phyloP scores from a whole-genome alignment of 2,797 vertebrate genomes.

The Lacerta viridis region DNA sequence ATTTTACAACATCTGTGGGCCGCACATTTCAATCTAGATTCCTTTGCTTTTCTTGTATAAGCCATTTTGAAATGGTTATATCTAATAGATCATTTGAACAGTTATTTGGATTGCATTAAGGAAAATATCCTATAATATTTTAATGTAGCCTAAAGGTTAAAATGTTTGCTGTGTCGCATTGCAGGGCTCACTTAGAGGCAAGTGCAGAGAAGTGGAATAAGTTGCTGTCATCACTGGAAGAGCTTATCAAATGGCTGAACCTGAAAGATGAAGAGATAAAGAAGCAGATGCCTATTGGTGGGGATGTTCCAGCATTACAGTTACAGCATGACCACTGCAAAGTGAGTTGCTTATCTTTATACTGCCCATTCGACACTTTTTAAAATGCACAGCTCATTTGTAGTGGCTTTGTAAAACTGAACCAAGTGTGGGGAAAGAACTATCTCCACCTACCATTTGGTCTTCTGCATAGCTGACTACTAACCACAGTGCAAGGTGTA shows the following conservation, averaged over 20 bases:
- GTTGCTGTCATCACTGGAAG: conserved; percentile 91
- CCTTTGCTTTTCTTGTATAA: conserved; percentile 21
- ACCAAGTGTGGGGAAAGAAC: too few relatives aligned
- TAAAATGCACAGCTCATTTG: not conserved
- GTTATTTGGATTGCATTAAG: conserved; percentile 38
- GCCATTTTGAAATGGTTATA: conserved; percentile 7
- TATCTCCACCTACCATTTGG: not conserved
- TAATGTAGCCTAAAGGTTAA: conserved; percentile 38
- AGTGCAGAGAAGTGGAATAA: conserved; percentile 95
- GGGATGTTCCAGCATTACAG: conserved; percentile 93
- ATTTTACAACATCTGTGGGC: not conserved
- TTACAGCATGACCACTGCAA: conserved; percentile 93
- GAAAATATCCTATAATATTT: conserved; percentile 24
- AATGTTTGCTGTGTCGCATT: conserved; percentile 28
- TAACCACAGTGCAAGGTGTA: not conserved
- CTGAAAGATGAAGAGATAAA: conserved; percentile 93
- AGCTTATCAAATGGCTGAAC: conserved; percentile 95
- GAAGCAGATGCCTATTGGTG: conserved; percentile 96
- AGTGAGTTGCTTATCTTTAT: conserved; percentile 75
- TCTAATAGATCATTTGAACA: not conserved
- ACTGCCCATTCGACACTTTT: not conserved
- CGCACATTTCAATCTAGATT: not conserved
- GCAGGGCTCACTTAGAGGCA: conserved; percentile 94
- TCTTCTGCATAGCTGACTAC: not conserved
- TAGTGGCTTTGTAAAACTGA: not conserved